Base-by-base conservation (phyloP, 2,888 invertebrate genomes). In the Leptopilina syphax region DNA sequence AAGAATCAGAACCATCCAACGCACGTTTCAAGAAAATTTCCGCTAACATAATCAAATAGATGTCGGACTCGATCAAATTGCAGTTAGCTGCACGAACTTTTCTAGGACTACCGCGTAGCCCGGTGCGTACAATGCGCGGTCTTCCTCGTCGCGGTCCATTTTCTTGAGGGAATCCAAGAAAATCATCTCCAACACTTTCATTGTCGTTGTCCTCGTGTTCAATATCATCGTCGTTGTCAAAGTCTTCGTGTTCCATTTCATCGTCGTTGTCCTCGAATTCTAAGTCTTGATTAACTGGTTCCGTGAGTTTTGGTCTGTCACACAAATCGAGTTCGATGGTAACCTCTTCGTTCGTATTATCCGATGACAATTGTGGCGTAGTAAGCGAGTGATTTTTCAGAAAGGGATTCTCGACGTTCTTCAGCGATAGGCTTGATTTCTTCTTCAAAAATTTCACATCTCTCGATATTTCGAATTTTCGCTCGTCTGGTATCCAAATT, bases 371-470 rank as follows among this genome's bases (percentile, higher is more conserved):
- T 1, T 12, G 2, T 60, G 13, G n/a, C 18, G 7, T 8, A 5
- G 6, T 44, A 44, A 1, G 7, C 7, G n/a, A 60, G n/a, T 60
- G 0, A 0, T 7, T n/a, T n/a, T 60, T 18, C 18, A 18, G n/a
- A n/a, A 60, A 60, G 6, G 60, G 60, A 18, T 18, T n/a, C 1
- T 60, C 60, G 7, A n/a, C 7, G 0, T 60, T 18, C 5, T 44
- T 34, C 27, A 41, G 0, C 10, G 41, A 13, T 4, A 34, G 9
- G 7, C n/a, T 41, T n/a, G n/a, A n/a, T n/a, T n/a, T 3, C 1
- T 57, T 12, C 4, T 79, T 65, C 41, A 68, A 34, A 27, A 79
- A 79, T n/a, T 76, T 79, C n/a, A 79, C 79, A n/a, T 79, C 76
- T 34, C 76, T 24, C 7, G 79, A 50, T 54, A 76, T n/a, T 57